Percentiles rank a stretch among this genome's conserved stretches.
phyloP scores from a whole-genome alignment of 2,113 vertebrate species.

The Orthonyx spaldingii region DNA sequence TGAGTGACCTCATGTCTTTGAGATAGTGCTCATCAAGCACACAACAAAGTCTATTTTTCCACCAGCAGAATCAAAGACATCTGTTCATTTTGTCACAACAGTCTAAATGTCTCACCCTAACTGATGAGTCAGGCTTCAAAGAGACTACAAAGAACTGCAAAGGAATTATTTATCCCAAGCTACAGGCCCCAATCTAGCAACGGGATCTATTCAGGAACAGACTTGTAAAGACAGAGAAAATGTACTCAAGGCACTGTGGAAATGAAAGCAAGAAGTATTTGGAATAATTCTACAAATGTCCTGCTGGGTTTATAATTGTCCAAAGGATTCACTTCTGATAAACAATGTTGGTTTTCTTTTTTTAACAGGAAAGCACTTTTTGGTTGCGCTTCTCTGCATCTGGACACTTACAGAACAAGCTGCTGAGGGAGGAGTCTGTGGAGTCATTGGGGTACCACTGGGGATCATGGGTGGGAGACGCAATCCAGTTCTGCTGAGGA shows the following conservation, averaged over 20 bases:
- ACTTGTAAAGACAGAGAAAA: background rate
- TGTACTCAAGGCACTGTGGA: background rate
- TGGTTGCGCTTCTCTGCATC: background rate
- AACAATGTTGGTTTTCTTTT: background rate
- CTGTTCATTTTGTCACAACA: background rate
- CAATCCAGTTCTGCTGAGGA: constrained; percentile 92
- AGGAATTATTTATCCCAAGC: background rate
- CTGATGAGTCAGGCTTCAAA: constrained; percentile 7
- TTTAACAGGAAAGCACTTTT: background rate
- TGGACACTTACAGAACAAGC: constrained; percentile 87
- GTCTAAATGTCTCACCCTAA: background rate
- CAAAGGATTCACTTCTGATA: background rate
- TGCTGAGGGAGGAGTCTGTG: constrained; percentile 91
- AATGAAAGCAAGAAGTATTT: background rate
- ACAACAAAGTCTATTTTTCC: background rate
- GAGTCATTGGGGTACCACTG: constrained; percentile 98
- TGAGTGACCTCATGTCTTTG: background rate
- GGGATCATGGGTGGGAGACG: constrained; percentile 93
- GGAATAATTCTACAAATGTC: background rate
- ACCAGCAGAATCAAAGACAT: background rate
- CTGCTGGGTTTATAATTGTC: background rate
- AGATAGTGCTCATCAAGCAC: background rate
- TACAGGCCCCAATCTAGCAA: background rate
- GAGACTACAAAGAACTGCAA: background rate
- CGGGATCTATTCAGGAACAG: background rate